These are phyloP conservation scores for Leucopsar rothschildi DNA, from an alignment of 2,113 vertebrate species.

Conservation along the genomic window DNA sequence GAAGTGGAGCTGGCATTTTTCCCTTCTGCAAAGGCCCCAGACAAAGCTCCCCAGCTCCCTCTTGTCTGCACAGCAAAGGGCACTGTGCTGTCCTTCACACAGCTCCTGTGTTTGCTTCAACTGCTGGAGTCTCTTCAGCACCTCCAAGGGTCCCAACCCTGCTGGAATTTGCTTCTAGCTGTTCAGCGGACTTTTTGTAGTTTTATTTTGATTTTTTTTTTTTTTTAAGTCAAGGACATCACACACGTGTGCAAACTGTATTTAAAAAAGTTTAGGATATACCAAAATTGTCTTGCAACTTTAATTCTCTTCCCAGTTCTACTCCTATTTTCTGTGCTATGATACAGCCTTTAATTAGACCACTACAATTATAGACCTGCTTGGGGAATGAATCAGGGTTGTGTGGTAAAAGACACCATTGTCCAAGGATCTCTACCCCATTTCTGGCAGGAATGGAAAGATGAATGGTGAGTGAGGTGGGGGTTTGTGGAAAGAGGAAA, in stretches of 20 bases:
- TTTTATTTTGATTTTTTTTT: neutral
- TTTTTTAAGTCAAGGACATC: neutral
- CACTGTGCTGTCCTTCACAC: neutral
- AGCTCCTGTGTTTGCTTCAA: neutral
- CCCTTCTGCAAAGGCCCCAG: neutral
- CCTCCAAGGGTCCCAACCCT: neutral
- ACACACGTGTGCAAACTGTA: neutral
- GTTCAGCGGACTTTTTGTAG: neutral
- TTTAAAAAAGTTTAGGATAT: neutral
- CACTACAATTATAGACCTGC: slow-evolving; percentile 53
- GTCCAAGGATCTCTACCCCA: neutral
- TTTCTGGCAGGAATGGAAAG: slow-evolving; percentile 12
- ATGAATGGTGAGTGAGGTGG: neutral
- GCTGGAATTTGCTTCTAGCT: neutral
- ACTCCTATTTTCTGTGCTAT: neutral
- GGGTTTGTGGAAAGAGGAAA: neutral
- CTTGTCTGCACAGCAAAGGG: neutral
- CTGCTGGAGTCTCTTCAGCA: neutral
- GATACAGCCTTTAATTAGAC: slow-evolving; percentile 53
- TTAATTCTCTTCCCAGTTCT: slow-evolving; percentile 1
- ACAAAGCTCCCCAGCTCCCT: neutral
- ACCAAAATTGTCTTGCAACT: slow-evolving; percentile 1
- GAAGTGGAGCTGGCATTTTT: neutral
- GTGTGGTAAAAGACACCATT: slow-evolving; percentile 34
- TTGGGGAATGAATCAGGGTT: slow-evolving; percentile 30